phyloP scores from a whole-genome alignment of 2,113 vertebrate species.

The Pseudonaja textilis region DNA sequence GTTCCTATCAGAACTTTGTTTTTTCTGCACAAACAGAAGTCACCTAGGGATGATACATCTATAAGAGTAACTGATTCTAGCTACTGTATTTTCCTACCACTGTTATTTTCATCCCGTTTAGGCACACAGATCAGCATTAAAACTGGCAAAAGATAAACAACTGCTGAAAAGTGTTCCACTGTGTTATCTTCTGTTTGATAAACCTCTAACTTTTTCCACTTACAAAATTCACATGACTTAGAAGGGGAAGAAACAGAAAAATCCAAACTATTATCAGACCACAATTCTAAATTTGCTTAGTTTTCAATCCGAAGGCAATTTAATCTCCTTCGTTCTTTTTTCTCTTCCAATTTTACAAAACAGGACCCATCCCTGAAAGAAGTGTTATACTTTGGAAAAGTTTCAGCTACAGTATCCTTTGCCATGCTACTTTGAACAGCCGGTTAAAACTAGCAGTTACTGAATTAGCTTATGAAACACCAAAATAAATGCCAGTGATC shows the following conservation, averaged over 20 bases:
- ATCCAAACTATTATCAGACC: constrained; percentile 43
- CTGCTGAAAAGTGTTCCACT: constrained; percentile 30
- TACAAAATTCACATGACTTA: constrained; percentile 24
- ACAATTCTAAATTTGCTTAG: neutral
- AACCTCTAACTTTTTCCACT: constrained; percentile 41
- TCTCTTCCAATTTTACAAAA: neutral
- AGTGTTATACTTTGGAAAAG: neutral
- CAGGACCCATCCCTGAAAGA: neutral
- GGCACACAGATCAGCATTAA: constrained; percentile 22
- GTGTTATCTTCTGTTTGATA: constrained; percentile 56
- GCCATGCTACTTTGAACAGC: neutral
- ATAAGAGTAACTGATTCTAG: constrained; percentile 45
- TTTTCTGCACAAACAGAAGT: neutral
- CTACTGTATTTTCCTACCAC: constrained; percentile 40
- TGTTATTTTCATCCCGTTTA: constrained; percentile 55
- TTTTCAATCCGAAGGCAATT: neutral
- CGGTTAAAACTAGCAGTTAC: neutral
- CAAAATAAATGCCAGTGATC: neutral
- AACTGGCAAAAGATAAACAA: constrained; percentile 47
- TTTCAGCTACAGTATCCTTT: neutral
- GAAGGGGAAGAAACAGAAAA: neutral
- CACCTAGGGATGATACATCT: constrained; percentile 56
- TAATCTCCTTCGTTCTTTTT: rapidly evolving
- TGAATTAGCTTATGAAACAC: neutral
- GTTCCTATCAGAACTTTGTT: neutral